A percentile compares a stretch with the other conserved stretches of the same genome.
Conservation (phyloP, 2,888 invertebrate genomes). For the Plebejus argus region DNA sequence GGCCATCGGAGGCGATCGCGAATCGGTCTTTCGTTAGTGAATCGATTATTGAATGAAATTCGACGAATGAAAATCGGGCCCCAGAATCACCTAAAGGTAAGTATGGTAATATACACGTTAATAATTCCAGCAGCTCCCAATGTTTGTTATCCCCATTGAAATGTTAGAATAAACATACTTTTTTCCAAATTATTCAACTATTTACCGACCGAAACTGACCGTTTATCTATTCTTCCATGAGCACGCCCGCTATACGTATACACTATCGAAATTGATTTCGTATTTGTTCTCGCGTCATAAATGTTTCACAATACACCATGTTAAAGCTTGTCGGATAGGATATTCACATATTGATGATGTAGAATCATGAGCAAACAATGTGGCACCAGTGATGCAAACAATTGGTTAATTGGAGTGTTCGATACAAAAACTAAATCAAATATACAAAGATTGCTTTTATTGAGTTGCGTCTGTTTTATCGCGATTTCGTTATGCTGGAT, state of each 20-base stretch:
- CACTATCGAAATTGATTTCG: conserved; percentile 60
- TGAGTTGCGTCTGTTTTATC: conserved; percentile 30
- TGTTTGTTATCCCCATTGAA: conserved; percentile 9
- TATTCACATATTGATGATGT: conserved; percentile 74
- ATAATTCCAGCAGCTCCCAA: not conserved
- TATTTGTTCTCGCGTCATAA: conserved; percentile 59
- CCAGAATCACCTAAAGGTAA: not conserved
- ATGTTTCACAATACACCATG: conserved; percentile 63
- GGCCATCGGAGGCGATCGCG: conserved; percentile 62
- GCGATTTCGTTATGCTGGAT: conserved; percentile 8
- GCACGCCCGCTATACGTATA: conserved; percentile 44
- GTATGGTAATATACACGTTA: not conserved
- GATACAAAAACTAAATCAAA: conserved; percentile 52
- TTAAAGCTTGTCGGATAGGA: conserved; percentile 62
- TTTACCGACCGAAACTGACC: not conserved
- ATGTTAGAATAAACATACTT: conserved; percentile 17
- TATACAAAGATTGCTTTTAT: conserved; percentile 34
- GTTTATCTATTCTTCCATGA: conserved; percentile 12
- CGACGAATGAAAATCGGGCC: too few relatives aligned
- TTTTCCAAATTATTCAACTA: conserved; percentile 15
- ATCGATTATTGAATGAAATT: not conserved
- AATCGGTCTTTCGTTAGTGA: conserved; percentile 2
- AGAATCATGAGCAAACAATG: conserved; percentile 67
- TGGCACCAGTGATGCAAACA: conserved; percentile 51
- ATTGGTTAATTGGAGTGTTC: conserved; percentile 59